Conservation (phyloP, 2,797 vertebrate species). For the Peromyscus aztecus region DNA sequence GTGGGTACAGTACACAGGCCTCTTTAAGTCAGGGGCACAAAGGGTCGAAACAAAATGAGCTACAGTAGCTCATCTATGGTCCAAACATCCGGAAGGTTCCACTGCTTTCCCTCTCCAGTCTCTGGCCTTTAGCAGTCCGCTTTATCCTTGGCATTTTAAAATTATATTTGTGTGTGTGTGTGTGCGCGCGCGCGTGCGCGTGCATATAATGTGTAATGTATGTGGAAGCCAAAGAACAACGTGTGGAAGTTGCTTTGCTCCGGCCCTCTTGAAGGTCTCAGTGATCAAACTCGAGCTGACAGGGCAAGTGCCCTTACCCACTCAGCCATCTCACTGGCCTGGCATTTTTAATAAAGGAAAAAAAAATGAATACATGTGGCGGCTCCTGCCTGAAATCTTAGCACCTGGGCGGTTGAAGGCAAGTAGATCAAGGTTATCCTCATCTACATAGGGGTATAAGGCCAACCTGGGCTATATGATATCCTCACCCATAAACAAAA, state of each 20-base stretch:
- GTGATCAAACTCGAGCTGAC: not conserved
- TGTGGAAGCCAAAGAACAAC: not conserved
- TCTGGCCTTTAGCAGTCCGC: not conserved
- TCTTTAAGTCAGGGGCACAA: slow-evolving; percentile 58
- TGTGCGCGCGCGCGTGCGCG: not conserved
- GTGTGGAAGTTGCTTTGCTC: not conserved
- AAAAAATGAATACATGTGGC: not conserved
- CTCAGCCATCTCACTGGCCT: not conserved
- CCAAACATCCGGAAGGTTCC: slow-evolving; percentile 65
- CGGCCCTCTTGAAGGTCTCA: not conserved
- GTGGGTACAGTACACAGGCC: slow-evolving; percentile 75
- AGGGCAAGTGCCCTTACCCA: not conserved
- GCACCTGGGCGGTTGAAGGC: not conserved
- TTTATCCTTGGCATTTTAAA: slow-evolving; percentile 48
- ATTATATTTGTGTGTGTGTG: not conserved
- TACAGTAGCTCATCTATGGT: slow-evolving; percentile 71
- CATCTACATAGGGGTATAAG: not conserved
- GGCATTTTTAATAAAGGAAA: slow-evolving; percentile 49
- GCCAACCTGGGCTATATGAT: not conserved
- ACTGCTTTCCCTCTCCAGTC: not conserved
- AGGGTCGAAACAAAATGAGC: slow-evolving; percentile 66
- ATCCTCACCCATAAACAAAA: not conserved
- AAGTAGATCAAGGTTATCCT: not conserved
- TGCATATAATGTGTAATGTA: not conserved
- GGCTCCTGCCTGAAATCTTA: not conserved